Percentiles rank a stretch among this genome's conserved stretches.
Conservation (phyloP, 2,797 vertebrate species). For the Telmatherina bonti region DNA sequence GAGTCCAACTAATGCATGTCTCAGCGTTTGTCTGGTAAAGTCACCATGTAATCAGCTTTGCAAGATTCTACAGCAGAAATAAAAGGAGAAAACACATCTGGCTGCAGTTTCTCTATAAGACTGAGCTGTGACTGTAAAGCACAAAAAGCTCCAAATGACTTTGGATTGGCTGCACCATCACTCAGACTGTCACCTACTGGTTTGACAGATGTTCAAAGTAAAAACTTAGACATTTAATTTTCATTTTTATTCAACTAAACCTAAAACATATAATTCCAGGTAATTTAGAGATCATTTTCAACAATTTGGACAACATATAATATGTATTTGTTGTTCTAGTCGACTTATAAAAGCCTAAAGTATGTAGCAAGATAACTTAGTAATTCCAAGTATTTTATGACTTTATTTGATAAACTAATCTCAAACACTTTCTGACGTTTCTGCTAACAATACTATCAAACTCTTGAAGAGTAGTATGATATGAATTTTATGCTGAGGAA, state of each 20-base stretch:
- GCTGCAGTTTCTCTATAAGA: neutral
- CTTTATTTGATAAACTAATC: neutral
- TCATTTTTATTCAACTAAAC: neutral
- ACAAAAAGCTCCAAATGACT: slow-evolving; percentile 5
- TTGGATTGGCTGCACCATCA: neutral
- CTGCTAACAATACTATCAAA: slow-evolving; percentile 11
- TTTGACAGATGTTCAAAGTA: slow-evolving; percentile 6
- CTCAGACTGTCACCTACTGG: neutral
- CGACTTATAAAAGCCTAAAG: neutral
- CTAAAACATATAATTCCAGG: neutral
- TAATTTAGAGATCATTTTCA: too few species aligned
- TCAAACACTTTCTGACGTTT: neutral
- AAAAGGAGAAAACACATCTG: too few species aligned
- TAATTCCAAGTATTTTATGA: neutral
- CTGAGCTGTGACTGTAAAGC: slow-evolving; percentile 14
- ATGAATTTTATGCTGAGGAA: slow-evolving; percentile 12
- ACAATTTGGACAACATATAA: neutral
- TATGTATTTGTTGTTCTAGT: neutral
- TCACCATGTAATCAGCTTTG: neutral
- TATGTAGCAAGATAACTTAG: neutral
- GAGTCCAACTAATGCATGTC: neutral
- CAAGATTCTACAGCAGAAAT: too few species aligned
- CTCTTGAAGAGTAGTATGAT: neutral
- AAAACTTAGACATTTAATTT: neutral
- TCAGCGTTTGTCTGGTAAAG: neutral